Percentiles rank a stretch among this genome's conserved stretches.
Evolutionary conservation across 2,888 invertebrate species (phyloP).

Genomic region (Drosophila pseudotalamancana): DNA sequence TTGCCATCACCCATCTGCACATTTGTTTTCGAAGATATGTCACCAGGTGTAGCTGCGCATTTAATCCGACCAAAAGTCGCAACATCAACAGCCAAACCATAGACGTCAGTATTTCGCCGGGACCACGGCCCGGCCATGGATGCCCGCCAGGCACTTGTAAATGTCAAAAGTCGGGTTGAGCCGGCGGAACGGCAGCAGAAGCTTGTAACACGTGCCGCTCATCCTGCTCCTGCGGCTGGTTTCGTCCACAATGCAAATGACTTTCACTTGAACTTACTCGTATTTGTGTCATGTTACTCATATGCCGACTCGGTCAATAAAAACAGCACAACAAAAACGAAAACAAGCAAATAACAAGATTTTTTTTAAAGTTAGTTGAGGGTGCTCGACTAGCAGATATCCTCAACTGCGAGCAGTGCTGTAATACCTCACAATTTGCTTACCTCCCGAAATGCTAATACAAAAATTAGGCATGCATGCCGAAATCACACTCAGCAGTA

Average conservation of each 20-base stretch:
- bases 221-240: slow-evolving; percentile 19
- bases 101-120: slow-evolving; percentile 29
- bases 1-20: slow-evolving; percentile 70
- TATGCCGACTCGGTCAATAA: slow-evolving; percentile 37
- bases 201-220: slow-evolving; percentile 59
- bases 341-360: slow-evolving; percentile 13
- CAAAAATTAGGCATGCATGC: no score
- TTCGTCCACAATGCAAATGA: slow-evolving; percentile 62
- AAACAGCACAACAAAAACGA: slow-evolving; percentile 12
- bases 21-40: slow-evolving; percentile 68
- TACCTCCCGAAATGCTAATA: no score
- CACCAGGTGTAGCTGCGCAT: slow-evolving; percentile 77
- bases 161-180: slow-evolving; percentile 57
- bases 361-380: no score
- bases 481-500: no score
- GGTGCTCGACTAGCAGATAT: no score
- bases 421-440: no score
- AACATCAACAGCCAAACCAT: slow-evolving; percentile 72
- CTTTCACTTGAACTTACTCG: slow-evolving; percentile 64
- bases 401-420: no score
- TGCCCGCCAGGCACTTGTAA: slow-evolving; percentile 57
- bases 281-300: slow-evolving; percentile 50
- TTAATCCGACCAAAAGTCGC: slow-evolving; percentile 79
- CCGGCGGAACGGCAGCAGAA: background rate
- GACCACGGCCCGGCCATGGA: slow-evolving; percentile 38